Evolutionary conservation across 1,140 invertebrate genomes (phyloP), one percentile per base, ranked within the genome.

Genomic region (Caenorhabditis elegans): DNA sequence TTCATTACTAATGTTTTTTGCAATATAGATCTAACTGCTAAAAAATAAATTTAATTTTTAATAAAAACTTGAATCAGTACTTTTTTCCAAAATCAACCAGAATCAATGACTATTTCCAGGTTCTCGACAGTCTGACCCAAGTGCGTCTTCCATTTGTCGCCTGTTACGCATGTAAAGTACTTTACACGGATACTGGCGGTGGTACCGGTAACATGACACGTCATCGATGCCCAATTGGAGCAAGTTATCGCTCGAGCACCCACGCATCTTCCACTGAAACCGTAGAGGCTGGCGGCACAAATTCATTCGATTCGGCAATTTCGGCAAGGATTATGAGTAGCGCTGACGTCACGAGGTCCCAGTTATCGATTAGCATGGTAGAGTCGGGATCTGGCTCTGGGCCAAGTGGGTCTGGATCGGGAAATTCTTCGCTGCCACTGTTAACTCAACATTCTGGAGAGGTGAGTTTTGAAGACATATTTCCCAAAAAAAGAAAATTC

Each of bases 121-220:
- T 88, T 15, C 76, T 88, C 3, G 87, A 88, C 78, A 88, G 79
- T 15, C 76, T 86, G 11, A 90, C 86, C 11, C 77, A 83, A n/a
- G 60, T 76, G 15, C 82, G 89, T 80, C 80, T 88, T 17, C 87
- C 87, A 10, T 88, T 86, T 75, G 87, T 88, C 19, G 87, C 87
- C 11, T 88, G 87, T 53, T 88, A 88, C 77, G 87, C 87, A 13
- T 88, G 87, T 53, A 88, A 90, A 81, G 80, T 88, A 19, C 82
- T 88, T 17, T 88, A 88, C 82, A 88, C 87, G 24, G 87, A 90
- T 47, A 88, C 89, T 31, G 87, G 88, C 2, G 87, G 87, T 11
- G 87, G 87, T 49, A 88, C 87, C 19, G 87, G 87, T 0, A 88
- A 86, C 70, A 86, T 86, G 86, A 87, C 86, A 28, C 65, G 86